Evolutionary conservation across 2,888 invertebrate genomes (phyloP).

Genomic region (Drosophila parthenogenetica): DNA sequence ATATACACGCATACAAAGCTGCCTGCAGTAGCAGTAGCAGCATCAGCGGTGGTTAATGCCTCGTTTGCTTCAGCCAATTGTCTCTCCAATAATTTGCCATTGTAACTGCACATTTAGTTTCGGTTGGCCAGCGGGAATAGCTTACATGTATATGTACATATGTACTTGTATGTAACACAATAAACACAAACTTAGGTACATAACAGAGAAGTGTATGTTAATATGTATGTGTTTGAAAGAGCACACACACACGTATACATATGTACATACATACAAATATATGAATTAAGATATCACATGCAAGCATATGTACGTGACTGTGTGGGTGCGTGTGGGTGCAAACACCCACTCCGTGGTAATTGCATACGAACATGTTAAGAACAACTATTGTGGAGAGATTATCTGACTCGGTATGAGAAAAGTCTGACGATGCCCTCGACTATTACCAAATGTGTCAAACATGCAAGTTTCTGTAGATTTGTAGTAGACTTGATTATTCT

Average conservation of each 20-base stretch:
- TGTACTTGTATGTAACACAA: not conserved
- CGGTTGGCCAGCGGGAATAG: conserved; percentile 55
- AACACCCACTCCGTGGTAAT: not conserved
- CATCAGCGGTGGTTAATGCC: conserved; percentile 59
- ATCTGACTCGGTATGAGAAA: no score
- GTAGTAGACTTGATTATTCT: no score
- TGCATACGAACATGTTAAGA: no score
- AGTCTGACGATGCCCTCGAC: no score
- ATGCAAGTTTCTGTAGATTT: no score
- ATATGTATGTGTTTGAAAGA: not conserved
- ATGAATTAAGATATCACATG: not conserved
- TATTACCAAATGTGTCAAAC: no score
- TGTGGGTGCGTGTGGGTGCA: not conserved
- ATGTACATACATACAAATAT: not conserved
- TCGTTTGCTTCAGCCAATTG: conserved; percentile 76
- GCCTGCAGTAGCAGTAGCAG: conserved; percentile 4
- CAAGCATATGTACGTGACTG: no score
- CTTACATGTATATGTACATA: conserved; percentile 6
- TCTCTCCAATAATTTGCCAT: conserved; percentile 69
- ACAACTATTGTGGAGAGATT: no score
- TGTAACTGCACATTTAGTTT: conserved; percentile 60
- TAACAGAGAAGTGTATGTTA: not conserved
- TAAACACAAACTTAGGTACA: not conserved
- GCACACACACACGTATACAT: not conserved
- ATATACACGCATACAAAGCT: not conserved